Base-by-base conservation (phyloP, 2,113 vertebrate species). In the Malurus melanocephalus region DNA sequence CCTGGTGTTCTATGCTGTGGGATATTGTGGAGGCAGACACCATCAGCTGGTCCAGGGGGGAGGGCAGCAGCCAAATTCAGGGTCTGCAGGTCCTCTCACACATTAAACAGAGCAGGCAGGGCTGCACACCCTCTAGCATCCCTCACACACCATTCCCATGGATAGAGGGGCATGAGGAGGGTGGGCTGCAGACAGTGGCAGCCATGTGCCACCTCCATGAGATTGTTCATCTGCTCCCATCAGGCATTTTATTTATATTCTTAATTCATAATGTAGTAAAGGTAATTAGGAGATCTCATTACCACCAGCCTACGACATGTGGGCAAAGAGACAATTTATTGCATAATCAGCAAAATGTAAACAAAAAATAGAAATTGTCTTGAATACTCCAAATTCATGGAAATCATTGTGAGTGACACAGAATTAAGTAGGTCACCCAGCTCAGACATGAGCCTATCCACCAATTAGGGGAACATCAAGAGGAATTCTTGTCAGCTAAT, bases 221-320 rank as follows among this genome's bases (percentile, higher is more conserved):
- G 9, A 23, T 10, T 61, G 27, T 45, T 71, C 46, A 40, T 89
- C 66, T 6, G 1, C 61, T 40, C 5, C 48, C 30, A 26, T 38
- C 0, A 0, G 28, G 11, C 10, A 28, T 69, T 86, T 82, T 38
- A 38, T 12, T 12, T 53, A 28, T 11, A 2, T 51, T 75, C 30
- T 79, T 76, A 82, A 61, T 15, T 49, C 18, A 23, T 27, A 46
- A 9, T 57, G 20, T 9, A 66, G 9, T 11, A 33, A 80, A 68
- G 11, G 10, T 28, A 82, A 42, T 11, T 16, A 35, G 38, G 33
- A 87, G 10, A 76, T 46, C 51, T 76, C 55, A 15, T 60, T 91
- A 27, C 12, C 19, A 74, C 19, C 8, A 43, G 13, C 40, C 33
- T 45, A 20, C 55, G 89, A 87, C 86, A 45, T 26, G 30, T 35